Evolutionary conservation across 37 sponge, comb jelly and placozoan genomes (phyloP).

Genomic region (Oopsacas minuta): DNA sequence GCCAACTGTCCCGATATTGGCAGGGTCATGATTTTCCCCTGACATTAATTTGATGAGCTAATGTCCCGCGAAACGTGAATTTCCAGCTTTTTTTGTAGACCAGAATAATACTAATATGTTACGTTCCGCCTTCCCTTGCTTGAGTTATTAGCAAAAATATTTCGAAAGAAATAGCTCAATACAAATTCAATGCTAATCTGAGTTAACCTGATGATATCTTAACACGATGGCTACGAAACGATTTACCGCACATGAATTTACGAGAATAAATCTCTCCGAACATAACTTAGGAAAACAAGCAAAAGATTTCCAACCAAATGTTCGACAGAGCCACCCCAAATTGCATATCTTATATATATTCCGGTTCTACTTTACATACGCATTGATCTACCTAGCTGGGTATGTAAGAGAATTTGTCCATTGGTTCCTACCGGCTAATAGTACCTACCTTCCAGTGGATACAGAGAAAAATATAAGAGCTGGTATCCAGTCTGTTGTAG

Average conservation of each 20-base stretch:
- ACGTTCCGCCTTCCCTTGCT: no score
- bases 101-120: no score
- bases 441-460: neutral
- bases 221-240: neutral
- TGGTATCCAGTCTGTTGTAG: constrained; percentile 27
- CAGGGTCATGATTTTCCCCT: no score
- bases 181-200: no score
- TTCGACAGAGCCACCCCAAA: neutral
- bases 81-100: no score
- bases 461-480: neutral
- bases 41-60: no score
- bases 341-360: neutral
- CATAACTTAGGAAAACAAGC: neutral
- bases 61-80: no score
- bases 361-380: neutral
- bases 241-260: no score
- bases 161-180: no score
- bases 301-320: neutral
- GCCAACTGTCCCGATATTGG: no score
- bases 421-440: neutral
- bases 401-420: neutral
- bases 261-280: neutral
- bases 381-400: neutral
- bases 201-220: no score
- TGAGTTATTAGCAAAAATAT: no score